phyloP scores from a whole-genome alignment of 2,888 invertebrate genomes.

The Pogonocherus hispidulus region DNA sequence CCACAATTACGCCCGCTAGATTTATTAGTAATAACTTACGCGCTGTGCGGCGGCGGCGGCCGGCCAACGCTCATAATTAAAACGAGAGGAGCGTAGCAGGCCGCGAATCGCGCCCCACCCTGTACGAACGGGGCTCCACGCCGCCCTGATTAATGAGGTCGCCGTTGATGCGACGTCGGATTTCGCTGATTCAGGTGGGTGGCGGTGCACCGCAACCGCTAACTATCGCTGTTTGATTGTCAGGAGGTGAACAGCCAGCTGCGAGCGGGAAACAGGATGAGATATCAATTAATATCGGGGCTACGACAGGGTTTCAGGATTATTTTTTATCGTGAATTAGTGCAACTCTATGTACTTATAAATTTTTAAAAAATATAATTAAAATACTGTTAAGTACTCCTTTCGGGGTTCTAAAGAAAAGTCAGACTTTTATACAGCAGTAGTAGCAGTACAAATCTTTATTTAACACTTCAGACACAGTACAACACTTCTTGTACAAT shows the following conservation, averaged over 20 bases:
- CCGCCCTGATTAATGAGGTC: conserved; percentile 61
- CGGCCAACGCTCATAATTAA: conserved; percentile 59
- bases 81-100: conserved; percentile 52
- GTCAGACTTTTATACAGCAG: too few species aligned
- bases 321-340: too few species aligned
- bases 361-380: too few species aligned
- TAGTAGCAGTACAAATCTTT: too few species aligned
- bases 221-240: conserved; percentile 54
- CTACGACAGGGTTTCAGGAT: not conserved
- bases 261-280: conserved; percentile 48
- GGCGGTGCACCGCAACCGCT: conserved; percentile 52
- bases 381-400: too few species aligned
- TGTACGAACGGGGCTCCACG: conserved; percentile 45
- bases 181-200: conserved; percentile 63
- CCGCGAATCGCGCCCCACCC: conserved; percentile 6
- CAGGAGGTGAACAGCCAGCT: conserved; percentile 53
- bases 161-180: conserved; percentile 59
- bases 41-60: conserved; percentile 43
- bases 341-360: too few species aligned
- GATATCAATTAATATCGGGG: conserved; percentile 39
- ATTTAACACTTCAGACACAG: too few species aligned
- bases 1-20: conserved; percentile 61
- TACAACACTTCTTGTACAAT: too few species aligned
- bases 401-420: too few species aligned
- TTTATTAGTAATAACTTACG: conserved; percentile 64